Evolutionary conservation across 2,113 vertebrate species (phyloP).

Genomic region (Dromiciops gliroides): DNA sequence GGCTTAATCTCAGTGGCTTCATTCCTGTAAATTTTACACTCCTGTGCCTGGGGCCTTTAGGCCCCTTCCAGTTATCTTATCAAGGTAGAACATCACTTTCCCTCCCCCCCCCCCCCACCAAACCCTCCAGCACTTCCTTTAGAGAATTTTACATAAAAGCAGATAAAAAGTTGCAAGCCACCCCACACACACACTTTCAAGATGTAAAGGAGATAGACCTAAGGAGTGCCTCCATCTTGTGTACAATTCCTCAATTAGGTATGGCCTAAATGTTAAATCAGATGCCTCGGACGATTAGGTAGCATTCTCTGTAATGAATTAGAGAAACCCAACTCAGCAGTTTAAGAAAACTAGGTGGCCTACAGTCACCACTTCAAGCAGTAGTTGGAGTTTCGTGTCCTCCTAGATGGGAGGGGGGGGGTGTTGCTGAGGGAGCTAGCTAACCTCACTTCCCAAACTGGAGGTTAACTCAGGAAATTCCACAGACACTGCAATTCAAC

Average conservation of each 20-base stretch:
- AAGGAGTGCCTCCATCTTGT: not conserved
- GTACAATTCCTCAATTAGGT: not conserved
- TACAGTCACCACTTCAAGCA: constrained; percentile 1
- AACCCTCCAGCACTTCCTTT: constrained; percentile 67
- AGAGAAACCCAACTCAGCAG: not conserved
- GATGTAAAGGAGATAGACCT: constrained; percentile 24
- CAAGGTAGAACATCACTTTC: constrained; percentile 80
- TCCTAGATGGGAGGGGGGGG: not conserved
- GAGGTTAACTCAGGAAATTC: not conserved
- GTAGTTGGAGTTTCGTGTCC: not conserved
- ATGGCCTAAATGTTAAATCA: not conserved
- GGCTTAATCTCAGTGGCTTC: constrained; percentile 78
- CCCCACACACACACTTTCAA: constrained; percentile 14
- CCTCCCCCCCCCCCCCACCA: constrained; percentile 11
- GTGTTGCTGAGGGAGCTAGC: not conserved
- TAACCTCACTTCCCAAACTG: constrained; percentile 34
- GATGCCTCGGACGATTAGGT: not conserved
- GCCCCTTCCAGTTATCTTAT: constrained; percentile 81
- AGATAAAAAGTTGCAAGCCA: constrained; percentile 48
- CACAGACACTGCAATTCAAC: not conserved
- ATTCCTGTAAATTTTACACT: constrained; percentile 82
- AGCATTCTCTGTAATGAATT: not conserved
- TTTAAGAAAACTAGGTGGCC: constrained; percentile 15
- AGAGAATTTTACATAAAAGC: constrained; percentile 62
- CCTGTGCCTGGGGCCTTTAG: constrained; percentile 78